Evolutionary conservation across 2,797 vertebrate species (phyloP).

Genomic region (Hypotaenidia philippensis): DNA sequence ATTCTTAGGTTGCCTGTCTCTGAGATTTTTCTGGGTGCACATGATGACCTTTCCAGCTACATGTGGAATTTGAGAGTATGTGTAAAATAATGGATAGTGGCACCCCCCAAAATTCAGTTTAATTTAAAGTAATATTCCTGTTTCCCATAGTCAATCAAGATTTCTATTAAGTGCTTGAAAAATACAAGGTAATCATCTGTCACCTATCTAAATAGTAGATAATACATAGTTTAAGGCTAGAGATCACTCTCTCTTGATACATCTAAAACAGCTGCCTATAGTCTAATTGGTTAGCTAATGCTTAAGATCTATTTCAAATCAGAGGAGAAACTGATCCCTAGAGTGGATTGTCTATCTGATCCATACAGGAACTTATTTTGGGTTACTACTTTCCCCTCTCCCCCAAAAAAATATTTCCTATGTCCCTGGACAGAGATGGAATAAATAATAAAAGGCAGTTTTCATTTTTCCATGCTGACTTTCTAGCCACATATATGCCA

Average conservation of each 20-base stretch:
- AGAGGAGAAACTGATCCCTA: background rate
- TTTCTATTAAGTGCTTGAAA: background rate
- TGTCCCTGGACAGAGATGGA: background rate
- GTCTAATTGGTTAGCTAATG: background rate
- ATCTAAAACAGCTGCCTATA: background rate
- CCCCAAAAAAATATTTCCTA: background rate
- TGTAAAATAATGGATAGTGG: background rate
- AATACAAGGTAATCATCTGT: background rate
- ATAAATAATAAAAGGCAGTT: background rate
- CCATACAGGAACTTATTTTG: background rate
- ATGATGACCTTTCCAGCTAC: background rate
- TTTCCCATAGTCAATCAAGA: background rate
- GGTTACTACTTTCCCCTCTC: background rate
- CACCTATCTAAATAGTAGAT: background rate
- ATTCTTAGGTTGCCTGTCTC: background rate
- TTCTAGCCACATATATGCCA: background rate
- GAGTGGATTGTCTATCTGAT: background rate
- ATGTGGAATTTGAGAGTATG: background rate
- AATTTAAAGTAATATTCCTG: background rate
- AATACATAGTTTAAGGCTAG: background rate
- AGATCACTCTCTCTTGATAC: background rate
- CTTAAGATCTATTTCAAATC: background rate
- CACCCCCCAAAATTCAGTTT: background rate
- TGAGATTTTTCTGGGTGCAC: background rate
- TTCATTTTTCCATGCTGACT: background rate